Percentiles rank a stretch among this genome's conserved stretches.
These are phyloP conservation scores for Copsychus sechellarum DNA, from an alignment of 2,113 vertebrate genomes.

Conservation along the genomic window DNA sequence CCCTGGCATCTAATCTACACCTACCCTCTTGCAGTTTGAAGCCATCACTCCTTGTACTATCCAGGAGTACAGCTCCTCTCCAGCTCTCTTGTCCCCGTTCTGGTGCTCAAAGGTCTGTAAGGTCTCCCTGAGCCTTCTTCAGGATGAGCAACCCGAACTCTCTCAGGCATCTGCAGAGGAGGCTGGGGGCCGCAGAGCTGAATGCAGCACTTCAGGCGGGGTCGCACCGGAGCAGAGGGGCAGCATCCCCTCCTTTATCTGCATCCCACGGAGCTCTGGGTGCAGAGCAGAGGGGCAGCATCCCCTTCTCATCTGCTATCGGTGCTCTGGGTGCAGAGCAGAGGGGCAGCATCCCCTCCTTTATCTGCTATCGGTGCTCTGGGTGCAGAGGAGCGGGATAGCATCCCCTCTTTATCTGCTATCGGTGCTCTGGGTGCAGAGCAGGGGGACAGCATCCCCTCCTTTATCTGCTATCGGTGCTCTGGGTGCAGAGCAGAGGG, in stretches of 20 bases:
- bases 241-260: neutral
- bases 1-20: neutral
- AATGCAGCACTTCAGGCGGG: neutral
- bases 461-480: too few species aligned
- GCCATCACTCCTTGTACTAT: neutral
- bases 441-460: too few species aligned
- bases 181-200: neutral
- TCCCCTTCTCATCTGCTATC: too few species aligned
- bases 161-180: neutral
- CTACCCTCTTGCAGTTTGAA: neutral
- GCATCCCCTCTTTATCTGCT: too few species aligned
- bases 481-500: too few species aligned
- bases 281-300: too few species aligned
- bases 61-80: neutral
- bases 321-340: too few species aligned
- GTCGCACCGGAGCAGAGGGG: neutral
- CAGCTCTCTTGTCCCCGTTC: neutral
- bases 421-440: too few species aligned
- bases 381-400: too few species aligned
- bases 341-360: too few species aligned
- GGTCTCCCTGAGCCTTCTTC: neutral
- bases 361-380: too few species aligned
- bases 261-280: neutral
- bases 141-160: neutral
- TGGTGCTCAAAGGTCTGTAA: neutral